A percentile compares a stretch with the other conserved stretches of the same genome.
These are phyloP conservation scores for Calyptomena viridis DNA, from an alignment of 2,113 vertebrate genomes.

Conservation along the genomic window DNA sequence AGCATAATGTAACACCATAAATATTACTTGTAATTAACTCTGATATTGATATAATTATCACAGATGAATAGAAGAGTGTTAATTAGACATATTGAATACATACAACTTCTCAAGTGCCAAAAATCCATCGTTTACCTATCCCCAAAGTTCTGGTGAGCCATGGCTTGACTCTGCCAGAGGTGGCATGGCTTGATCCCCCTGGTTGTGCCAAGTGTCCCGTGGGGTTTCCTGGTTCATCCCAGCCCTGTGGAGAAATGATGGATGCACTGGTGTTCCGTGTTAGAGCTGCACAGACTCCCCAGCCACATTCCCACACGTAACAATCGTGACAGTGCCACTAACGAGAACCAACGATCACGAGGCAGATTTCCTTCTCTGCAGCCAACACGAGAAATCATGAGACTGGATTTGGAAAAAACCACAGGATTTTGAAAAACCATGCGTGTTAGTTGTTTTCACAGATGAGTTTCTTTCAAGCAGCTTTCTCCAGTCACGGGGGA, in stretches of 20 bases:
- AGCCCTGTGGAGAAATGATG: accelerated
- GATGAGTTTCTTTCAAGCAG: constrained; percentile 9
- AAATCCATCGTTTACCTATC: accelerated
- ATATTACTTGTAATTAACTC: not conserved
- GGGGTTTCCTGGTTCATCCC: not conserved
- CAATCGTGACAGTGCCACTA: not conserved
- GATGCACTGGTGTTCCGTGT: not conserved
- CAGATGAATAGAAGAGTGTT: not conserved
- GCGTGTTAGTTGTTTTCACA: constrained; percentile 8
- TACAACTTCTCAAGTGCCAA: not conserved
- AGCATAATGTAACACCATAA: not conserved
- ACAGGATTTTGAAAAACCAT: not conserved
- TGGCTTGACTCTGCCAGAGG: not conserved
- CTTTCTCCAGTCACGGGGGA: not conserved
- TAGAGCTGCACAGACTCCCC: not conserved
- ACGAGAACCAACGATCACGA: not conserved
- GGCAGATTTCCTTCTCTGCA: constrained; percentile 5
- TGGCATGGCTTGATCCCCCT: not conserved
- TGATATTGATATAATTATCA: not conserved
- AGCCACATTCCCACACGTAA: not conserved
- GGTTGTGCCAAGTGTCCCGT: accelerated
- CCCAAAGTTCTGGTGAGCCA: not conserved
- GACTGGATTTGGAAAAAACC: constrained; percentile 27
- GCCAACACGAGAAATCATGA: not conserved
- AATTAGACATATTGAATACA: not conserved